Percentiles rank a stretch among this genome's conserved stretches.
Evolutionary conservation across 2,888 invertebrate genomes (phyloP).

Genomic region (Patella caerulea): DNA sequence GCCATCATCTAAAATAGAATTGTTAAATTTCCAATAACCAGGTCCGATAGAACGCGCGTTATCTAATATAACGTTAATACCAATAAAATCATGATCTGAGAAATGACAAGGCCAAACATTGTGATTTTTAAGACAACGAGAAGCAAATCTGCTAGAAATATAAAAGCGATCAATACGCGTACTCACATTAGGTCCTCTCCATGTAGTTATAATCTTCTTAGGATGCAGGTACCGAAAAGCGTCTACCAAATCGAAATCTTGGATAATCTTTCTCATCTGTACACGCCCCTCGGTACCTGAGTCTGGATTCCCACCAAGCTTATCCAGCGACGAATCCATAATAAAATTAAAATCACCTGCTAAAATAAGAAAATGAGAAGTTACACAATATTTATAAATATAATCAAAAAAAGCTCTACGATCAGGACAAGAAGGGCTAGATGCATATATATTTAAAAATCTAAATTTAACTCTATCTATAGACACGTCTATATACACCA

Average conservation of each 20-base stretch:
- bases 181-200: background rate
- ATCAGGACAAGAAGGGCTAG: conserved; percentile 14
- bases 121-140: background rate
- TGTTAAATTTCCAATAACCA: background rate
- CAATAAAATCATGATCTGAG: conserved; percentile 1
- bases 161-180: too few relatives aligned
- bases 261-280: conserved; percentile 19
- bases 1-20: background rate
- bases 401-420: conserved; percentile 27
- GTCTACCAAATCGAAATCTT: conserved; percentile 27
- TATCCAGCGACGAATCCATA: conserved; percentile 23
- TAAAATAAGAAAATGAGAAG: conserved; percentile 12
- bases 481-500: conserved; percentile 11
- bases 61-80: background rate
- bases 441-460: conserved; percentile 24
- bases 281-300: conserved; percentile 20
- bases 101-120: conserved; percentile 12
- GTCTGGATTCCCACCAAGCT: conserved; percentile 27
- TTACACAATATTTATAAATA: conserved; percentile 20
- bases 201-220: conserved; percentile 1
- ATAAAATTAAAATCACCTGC: conserved; percentile 35
- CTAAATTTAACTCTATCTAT: conserved; percentile 1
- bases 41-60: background rate
- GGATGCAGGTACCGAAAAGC: conserved; percentile 21
- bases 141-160: too few relatives aligned